Evolutionary conservation across 2,113 vertebrate species (phyloP).

Genomic region (Sakesphorus luctuosus): DNA sequence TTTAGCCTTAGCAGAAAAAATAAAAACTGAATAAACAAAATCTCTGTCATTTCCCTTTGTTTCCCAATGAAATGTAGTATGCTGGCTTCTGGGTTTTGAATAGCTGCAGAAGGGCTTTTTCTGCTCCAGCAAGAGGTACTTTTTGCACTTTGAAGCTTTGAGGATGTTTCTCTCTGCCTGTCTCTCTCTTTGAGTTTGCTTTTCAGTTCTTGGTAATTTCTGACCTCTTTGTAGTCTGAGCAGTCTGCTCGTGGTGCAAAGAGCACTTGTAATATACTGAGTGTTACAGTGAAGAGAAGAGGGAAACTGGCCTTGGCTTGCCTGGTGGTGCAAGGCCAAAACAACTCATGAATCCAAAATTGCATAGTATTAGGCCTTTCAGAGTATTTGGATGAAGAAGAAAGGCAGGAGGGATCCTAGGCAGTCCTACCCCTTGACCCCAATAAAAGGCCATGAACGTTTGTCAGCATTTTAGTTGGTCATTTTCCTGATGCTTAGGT

Average conservation of each 20-base stretch:
- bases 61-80: background rate
- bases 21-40: background rate
- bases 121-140: background rate
- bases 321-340: background rate
- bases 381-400: slow-evolving; percentile 24
- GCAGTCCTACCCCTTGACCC: slow-evolving; percentile 59
- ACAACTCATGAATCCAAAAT: background rate
- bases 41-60: background rate
- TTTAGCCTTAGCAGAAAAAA: background rate
- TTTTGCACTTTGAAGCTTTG: background rate
- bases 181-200: background rate
- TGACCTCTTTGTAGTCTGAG: background rate
- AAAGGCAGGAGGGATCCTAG: slow-evolving; percentile 38
- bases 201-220: background rate
- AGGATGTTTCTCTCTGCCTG: background rate
- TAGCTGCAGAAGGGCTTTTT: background rate
- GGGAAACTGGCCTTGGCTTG: background rate
- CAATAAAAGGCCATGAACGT: slow-evolving; percentile 50
- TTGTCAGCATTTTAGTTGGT: slow-evolving; percentile 60
- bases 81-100: background rate
- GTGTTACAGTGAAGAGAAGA: background rate
- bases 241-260: background rate
- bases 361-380: background rate
- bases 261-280: background rate
- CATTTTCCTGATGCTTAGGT: slow-evolving; percentile 66